phyloP scores from a whole-genome alignment of 2,113 vertebrate genomes.

The Corythornis vintsioides region DNA sequence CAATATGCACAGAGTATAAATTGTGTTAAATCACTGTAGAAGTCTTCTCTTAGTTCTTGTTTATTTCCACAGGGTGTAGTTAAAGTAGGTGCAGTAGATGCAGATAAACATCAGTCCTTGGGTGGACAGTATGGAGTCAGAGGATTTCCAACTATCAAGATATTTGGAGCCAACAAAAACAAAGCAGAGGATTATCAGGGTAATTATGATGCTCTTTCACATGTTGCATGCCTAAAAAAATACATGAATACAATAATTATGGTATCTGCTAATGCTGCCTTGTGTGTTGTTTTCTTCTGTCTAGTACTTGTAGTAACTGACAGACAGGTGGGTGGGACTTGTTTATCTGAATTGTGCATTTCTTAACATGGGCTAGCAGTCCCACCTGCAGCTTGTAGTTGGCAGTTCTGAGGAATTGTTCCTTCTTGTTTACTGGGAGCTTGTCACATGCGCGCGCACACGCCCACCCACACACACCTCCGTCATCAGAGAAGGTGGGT shows the following conservation, averaged over 20 bases:
- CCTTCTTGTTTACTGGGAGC: not conserved
- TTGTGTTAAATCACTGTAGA: not conserved
- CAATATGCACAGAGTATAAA: not conserved
- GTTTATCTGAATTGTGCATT: not conserved
- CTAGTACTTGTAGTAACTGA: not conserved
- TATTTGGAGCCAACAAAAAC: constrained; percentile 95
- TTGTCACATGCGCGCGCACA: not conserved
- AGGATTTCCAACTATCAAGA: constrained; percentile 96
- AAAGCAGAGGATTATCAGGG: constrained; percentile 96
- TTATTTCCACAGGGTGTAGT: constrained; percentile 84
- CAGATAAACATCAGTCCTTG: constrained; percentile 91
- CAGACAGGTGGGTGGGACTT: not conserved
- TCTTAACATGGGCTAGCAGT: not conserved
- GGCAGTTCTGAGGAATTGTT: not conserved
- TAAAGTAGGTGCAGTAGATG: constrained; percentile 94
- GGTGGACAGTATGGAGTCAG: constrained; percentile 91
- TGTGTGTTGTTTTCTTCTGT: not conserved
- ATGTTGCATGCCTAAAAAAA: not conserved
- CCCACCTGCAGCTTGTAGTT: not conserved
- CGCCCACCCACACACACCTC: not conserved
- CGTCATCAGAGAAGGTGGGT: not conserved
- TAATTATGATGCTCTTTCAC: constrained; percentile 55
- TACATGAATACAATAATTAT: not conserved
- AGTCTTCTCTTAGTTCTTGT: not conserved
- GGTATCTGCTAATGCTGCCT: not conserved